phyloP scores from a whole-genome alignment of 2,888 invertebrate species.

The Heteromurus nitidus region DNA sequence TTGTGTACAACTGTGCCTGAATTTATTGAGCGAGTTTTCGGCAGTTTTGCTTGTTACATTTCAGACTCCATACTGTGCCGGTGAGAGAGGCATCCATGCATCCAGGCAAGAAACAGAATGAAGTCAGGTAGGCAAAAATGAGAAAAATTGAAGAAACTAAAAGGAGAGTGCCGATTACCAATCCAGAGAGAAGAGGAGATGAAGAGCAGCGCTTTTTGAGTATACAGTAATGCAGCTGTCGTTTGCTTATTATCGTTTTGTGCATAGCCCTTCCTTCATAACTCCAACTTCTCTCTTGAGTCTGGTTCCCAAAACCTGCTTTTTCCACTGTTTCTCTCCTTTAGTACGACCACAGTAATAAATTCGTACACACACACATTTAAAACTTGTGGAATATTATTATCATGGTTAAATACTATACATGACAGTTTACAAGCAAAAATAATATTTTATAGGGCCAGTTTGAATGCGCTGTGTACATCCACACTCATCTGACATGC shows the following conservation, averaged over 20 bases:
- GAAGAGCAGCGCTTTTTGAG: too few species aligned
- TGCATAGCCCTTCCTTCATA: neutral
- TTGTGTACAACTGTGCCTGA: slow-evolving; percentile 11
- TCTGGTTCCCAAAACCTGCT: slow-evolving; percentile 26
- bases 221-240: slow-evolving; percentile 27
- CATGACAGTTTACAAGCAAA: slow-evolving; percentile 48
- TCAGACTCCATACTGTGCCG: slow-evolving; percentile 36
- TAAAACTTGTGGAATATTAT: slow-evolving; percentile 46
- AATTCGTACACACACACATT: slow-evolving; percentile 31
- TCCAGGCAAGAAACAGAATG: neutral
- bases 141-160: neutral
- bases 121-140: neutral
- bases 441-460: slow-evolving; percentile 53
- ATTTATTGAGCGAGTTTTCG: slow-evolving; percentile 49
- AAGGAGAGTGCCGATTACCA: slow-evolving; percentile 13
- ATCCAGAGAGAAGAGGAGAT: slow-evolving; percentile 6
- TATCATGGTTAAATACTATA: slow-evolving; percentile 35
- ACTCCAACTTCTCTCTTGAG: neutral
- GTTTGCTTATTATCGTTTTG: neutral
- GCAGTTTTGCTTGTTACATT: slow-evolving; percentile 32
- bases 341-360: too few species aligned
- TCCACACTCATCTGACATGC: slow-evolving; percentile 19
- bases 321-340: slow-evolving; percentile 17
- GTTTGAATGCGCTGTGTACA: slow-evolving; percentile 9
- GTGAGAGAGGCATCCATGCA: slow-evolving; percentile 2